Conservation (phyloP, 2,113 vertebrate genomes). For the Pitta sordida region DNA sequence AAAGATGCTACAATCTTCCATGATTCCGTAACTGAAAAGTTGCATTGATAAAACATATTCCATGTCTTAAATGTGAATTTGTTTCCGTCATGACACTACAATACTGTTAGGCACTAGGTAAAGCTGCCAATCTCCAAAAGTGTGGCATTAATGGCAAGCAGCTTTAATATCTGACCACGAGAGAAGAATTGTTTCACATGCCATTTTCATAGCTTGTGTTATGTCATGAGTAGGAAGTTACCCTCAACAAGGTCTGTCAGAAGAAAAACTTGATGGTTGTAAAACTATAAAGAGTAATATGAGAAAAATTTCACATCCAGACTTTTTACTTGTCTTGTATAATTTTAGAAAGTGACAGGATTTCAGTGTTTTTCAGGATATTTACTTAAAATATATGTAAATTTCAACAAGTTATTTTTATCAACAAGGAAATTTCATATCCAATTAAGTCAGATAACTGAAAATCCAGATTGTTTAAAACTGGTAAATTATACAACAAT, state of each 20-base stretch:
- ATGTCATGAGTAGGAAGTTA: neutral
- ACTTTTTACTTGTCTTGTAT: neutral
- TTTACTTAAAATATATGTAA: neutral
- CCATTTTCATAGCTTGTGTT: neutral
- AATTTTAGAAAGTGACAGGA: fast-evolving
- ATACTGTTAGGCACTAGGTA: too few relatives aligned
- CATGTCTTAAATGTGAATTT: neutral
- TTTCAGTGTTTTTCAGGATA: neutral
- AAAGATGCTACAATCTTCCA: neutral
- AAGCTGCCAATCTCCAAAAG: neutral
- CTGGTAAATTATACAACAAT: neutral
- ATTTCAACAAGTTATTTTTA: neutral
- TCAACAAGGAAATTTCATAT: neutral
- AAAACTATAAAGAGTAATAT: neutral
- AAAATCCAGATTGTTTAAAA: neutral
- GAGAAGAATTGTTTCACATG: neutral
- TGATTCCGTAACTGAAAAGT: neutral
- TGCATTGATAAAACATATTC: neutral
- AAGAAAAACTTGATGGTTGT: neutral
- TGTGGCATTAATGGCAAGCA: neutral
- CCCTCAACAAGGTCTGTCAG: neutral
- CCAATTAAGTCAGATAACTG: neutral
- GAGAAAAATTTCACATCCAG: neutral
- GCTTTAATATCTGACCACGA: neutral
- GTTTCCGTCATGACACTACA: neutral